Evolutionary conservation across 2,888 invertebrate genomes (phyloP).

Genomic region (Pollenia amentaria): DNA sequence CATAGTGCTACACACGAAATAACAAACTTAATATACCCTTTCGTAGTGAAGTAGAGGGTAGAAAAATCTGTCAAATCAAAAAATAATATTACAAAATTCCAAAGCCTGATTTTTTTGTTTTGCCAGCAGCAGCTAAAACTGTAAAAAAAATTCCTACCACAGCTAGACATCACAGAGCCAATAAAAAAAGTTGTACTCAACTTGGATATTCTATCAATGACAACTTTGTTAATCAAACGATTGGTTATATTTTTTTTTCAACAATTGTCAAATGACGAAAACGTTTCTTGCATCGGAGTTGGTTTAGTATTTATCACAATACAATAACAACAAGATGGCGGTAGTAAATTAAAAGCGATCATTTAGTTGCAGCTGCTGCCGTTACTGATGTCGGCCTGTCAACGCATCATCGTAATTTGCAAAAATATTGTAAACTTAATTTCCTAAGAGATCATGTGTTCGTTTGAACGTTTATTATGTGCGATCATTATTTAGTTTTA

Average conservation of each 20-base stretch:
- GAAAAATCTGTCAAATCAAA: too few species aligned
- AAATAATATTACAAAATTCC: too few species aligned
- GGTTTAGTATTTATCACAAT: slow-evolving; percentile 33
- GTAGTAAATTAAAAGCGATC: slow-evolving; percentile 24
- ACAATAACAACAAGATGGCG: not conserved
- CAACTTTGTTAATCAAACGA: slow-evolving; percentile 6
- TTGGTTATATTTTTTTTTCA: not conserved
- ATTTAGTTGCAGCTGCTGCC: slow-evolving; percentile 66
- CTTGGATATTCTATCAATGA: slow-evolving; percentile 17
- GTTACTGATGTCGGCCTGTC: slow-evolving; percentile 68
- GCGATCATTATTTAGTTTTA: slow-evolving; percentile 69
- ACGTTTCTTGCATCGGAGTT: slow-evolving; percentile 9
- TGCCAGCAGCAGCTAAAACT: too few species aligned
- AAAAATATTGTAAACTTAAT: slow-evolving; percentile 68
- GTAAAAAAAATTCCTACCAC: not conserved
- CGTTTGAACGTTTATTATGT: slow-evolving; percentile 59
- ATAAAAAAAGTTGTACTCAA: not conserved
- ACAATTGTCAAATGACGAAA: slow-evolving; percentile 23
- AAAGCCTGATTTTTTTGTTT: too few species aligned
- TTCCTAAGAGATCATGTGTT: slow-evolving; percentile 62
- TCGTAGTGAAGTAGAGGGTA: too few species aligned
- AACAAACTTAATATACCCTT: too few species aligned
- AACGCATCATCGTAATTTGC: slow-evolving; percentile 68
- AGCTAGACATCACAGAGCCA: not conserved
- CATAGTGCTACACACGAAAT: too few species aligned